Percentiles rank a stretch among this genome's conserved stretches.
Evolutionary conservation across 2,888 invertebrate species (phyloP).

Genomic region (Brachylomia viminalis): DNA sequence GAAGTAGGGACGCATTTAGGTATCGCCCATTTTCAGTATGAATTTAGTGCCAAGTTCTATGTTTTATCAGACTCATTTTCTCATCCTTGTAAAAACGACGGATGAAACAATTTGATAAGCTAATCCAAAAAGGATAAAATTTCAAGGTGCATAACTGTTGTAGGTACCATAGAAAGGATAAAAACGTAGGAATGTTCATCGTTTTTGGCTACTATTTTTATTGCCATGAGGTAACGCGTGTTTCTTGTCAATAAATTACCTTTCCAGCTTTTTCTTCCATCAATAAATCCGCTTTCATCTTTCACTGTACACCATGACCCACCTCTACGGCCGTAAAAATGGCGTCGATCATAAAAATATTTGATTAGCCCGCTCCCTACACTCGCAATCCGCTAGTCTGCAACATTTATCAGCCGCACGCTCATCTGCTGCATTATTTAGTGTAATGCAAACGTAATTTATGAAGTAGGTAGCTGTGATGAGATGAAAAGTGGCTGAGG

Average conservation of each 20-base stretch:
- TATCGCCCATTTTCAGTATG: not conserved
- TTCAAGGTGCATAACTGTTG: not conserved
- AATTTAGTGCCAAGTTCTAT: not conserved
- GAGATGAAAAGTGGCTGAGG: slow-evolving; percentile 44
- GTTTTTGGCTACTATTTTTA: not conserved
- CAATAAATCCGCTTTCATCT: slow-evolving; percentile 16
- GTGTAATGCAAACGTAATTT: slow-evolving; percentile 72
- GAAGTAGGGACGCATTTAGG: too few species aligned
- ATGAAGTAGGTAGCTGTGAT: slow-evolving; percentile 53
- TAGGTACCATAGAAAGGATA: not conserved
- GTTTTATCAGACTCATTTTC: not conserved
- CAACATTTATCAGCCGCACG: slow-evolving; percentile 85
- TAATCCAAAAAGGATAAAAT: not conserved
- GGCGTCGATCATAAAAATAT: slow-evolving; percentile 90
- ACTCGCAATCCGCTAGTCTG: slow-evolving; percentile 84
- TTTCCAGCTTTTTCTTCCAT: not conserved
- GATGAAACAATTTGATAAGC: not conserved
- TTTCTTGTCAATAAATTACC: not conserved
- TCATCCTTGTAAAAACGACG: not conserved
- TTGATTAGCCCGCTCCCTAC: slow-evolving; percentile 87
- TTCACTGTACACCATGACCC: slow-evolving; percentile 63
- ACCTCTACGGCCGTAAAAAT: slow-evolving; percentile 84
- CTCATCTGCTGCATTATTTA: slow-evolving; percentile 71
- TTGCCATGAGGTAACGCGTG: not conserved
- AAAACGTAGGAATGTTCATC: not conserved